phyloP scores from a whole-genome alignment of 23 tunicate genomes.

The Diplosoma virens region DNA sequence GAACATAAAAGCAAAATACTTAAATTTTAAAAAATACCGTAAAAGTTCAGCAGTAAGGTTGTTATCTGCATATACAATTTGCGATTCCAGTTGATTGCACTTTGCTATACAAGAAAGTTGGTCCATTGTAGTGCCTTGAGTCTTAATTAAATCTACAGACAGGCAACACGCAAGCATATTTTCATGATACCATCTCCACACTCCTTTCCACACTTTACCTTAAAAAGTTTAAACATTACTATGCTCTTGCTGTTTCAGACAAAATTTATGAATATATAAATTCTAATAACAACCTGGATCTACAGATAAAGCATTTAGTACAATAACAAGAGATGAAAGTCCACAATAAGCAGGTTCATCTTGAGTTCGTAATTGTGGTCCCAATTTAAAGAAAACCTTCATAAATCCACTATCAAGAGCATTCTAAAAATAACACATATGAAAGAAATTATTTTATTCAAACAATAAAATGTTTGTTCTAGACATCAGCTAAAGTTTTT shows the following conservation, averaged over 20 bases:
- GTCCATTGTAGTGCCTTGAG: constrained; percentile 35
- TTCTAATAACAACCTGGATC: constrained; percentile 56
- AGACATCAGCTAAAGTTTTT: too few species aligned
- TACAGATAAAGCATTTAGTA: constrained; percentile 57
- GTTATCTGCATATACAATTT: constrained; percentile 21
- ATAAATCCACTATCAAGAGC: constrained; percentile 47
- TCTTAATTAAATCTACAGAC: constrained; percentile 40
- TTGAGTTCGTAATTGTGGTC: constrained; percentile 56
- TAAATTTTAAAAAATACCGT: constrained; percentile 10
- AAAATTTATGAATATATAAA: not conserved
- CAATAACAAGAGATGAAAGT: constrained; percentile 67
- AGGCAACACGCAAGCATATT: constrained; percentile 78
- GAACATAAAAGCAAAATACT: too few species aligned
- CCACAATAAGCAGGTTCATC: constrained; percentile 84
- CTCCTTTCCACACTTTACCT: constrained; percentile 82
- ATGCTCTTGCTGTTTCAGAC: too few species aligned
- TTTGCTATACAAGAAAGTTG: constrained; percentile 63
- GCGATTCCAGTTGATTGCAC: constrained; percentile 64
- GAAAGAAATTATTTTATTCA: too few species aligned
- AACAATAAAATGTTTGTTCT: too few species aligned
- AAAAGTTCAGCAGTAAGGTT: constrained; percentile 11
- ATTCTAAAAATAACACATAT: constrained; percentile 3
- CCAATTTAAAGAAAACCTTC: constrained; percentile 44
- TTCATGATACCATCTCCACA: constrained; percentile 92
- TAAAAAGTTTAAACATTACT: too few species aligned